Percentiles rank a stretch among this genome's conserved stretches.
Evolutionary conservation across 2,113 vertebrate species (phyloP).

Genomic region (Eublepharis macularius): DNA sequence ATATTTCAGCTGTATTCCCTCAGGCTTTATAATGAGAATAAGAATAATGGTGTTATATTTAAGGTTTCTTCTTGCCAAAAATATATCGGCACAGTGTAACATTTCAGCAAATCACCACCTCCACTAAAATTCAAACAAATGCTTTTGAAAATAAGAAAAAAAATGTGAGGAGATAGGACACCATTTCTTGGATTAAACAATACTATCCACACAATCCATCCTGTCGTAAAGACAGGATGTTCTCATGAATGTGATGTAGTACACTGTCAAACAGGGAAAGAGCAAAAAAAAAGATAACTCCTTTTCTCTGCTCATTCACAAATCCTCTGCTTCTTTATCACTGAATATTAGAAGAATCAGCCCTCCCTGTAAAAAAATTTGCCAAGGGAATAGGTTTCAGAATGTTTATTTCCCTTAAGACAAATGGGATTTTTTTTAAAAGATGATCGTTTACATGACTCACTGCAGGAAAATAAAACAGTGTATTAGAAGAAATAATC

Average conservation of each 20-base stretch:
- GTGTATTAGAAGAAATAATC: not conserved
- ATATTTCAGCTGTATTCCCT: not conserved
- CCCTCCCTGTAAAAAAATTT: not conserved
- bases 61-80: not conserved
- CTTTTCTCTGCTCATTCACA: not conserved
- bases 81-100: not conserved
- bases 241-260: not conserved
- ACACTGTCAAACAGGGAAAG: not conserved
- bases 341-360: not conserved
- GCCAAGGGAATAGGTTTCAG: not conserved
- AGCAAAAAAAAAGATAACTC: not conserved
- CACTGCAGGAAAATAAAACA: not conserved
- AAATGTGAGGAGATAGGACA: not conserved
- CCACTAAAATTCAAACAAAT: not conserved
- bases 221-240: not conserved
- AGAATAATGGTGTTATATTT: not conserved
- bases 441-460: not conserved
- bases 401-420: constrained; percentile 4
- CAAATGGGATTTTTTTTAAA: not conserved
- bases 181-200: not conserved
- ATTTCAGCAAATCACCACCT: not conserved
- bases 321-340: constrained; percentile 7
- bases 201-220: not conserved
- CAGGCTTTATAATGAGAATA: not conserved
- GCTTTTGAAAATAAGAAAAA: not conserved